Evolutionary conservation across 1,140 invertebrate genomes (phyloP).

Genomic region (Trichoplusia ni): DNA sequence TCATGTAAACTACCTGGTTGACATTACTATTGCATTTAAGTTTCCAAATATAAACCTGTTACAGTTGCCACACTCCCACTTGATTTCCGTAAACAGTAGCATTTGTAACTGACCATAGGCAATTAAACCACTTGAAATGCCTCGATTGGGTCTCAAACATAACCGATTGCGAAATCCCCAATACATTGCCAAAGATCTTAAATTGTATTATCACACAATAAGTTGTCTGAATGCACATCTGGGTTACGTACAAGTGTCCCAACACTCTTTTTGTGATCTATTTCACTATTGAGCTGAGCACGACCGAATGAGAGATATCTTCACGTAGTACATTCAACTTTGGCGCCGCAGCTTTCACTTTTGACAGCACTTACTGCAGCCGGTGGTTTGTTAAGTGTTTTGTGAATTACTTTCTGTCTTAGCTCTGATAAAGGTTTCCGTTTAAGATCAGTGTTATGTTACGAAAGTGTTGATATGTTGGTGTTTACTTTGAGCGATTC

Average conservation of each 20-base stretch:
- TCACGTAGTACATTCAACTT: conserved; percentile 42
- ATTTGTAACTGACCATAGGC: conserved; percentile 8
- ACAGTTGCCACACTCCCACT: conserved; percentile 1
- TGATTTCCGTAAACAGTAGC: neutral
- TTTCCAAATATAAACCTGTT: conserved; percentile 8
- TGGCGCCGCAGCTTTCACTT: conserved; percentile 44
- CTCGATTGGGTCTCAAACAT: neutral
- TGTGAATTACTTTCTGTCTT: neutral
- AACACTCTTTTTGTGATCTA: conserved; percentile 30
- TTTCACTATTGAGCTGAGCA: conserved; percentile 10
- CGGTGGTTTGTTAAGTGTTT: neutral
- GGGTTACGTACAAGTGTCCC: conserved; percentile 30
- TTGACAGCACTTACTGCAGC: conserved; percentile 18
- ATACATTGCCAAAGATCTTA: conserved; percentile 24
- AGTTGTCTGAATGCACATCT: conserved; percentile 25
- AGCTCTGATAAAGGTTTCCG: neutral
- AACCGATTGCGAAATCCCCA: conserved; percentile 9
- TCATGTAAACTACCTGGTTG: too few species aligned
- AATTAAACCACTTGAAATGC: neutral
- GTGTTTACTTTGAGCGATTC: too few species aligned
- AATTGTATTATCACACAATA: conserved; percentile 23
- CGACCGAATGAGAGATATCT: conserved; percentile 18
- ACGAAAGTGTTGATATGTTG: too few species aligned
- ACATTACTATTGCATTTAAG: too few species aligned
- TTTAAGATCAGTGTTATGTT: neutral